Conservation (phyloP, 2,888 invertebrate species). For the Lasioglossum oenotherae region DNA sequence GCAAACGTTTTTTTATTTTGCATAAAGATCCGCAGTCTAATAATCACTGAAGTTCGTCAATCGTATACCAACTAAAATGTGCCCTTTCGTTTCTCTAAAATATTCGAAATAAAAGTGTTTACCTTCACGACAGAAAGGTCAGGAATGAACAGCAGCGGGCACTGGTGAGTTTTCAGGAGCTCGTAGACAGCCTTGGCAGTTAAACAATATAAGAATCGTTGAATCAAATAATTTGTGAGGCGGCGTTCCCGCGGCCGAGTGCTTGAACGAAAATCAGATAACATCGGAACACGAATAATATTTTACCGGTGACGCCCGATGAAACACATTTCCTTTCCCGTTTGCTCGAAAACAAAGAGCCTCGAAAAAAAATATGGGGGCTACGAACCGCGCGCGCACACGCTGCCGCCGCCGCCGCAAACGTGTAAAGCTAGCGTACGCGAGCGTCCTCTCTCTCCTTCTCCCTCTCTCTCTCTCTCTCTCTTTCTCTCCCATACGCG, state of each 20-base stretch:
- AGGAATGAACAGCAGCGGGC: not conserved
- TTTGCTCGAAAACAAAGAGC: constrained; percentile 15
- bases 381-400: not conserved
- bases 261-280: not conserved
- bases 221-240: not conserved
- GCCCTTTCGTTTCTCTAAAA: too few relatives aligned
- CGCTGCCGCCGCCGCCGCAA: not conserved
- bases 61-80: too few relatives aligned
- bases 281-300: not conserved
- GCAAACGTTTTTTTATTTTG: too few relatives aligned
- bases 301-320: not conserved
- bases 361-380: constrained; percentile 19
- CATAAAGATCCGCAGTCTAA: too few relatives aligned
- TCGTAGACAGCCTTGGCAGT: not conserved
- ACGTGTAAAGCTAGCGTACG: not conserved
- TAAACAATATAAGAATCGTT: not conserved
- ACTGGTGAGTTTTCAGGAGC: not conserved
- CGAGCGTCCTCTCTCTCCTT: not conserved
- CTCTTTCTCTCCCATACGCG: not conserved
- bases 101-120: too few relatives aligned
- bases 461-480: too few relatives aligned
- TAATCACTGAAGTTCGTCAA: too few relatives aligned
- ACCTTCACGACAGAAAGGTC: too few relatives aligned
- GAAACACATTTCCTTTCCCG: constrained; percentile 1
- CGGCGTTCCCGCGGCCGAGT: not conserved